Conservation (phyloP, 1,140 invertebrate species). For the Lysiphlebus fabarum region DNA sequence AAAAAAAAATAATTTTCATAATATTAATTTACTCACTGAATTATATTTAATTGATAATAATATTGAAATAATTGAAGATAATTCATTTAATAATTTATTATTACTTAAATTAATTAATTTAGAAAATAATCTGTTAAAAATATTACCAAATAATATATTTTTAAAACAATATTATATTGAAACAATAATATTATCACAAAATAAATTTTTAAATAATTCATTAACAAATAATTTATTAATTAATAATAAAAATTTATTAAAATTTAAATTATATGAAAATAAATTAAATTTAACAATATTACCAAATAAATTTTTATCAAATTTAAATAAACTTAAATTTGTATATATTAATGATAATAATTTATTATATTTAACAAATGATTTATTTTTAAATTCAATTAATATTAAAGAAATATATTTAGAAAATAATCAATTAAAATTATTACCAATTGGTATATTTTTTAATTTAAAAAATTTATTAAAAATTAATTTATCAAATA, state of each 20-base stretch:
- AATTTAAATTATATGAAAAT: conserved; percentile 37
- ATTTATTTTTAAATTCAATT: conserved; percentile 59
- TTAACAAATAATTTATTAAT: conserved; percentile 60
- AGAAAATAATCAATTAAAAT: conserved; percentile 56
- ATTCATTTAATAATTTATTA: conserved; percentile 59
- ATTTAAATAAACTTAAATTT: conserved; percentile 56
- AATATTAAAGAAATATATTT: conserved; percentile 59
- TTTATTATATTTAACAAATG: conserved; percentile 56
- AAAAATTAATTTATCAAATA: conserved; percentile 47
- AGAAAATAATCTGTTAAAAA: conserved; percentile 59
- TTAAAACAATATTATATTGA: conserved; percentile 57
- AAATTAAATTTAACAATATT: conserved; percentile 56
- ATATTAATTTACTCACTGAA: conserved; percentile 57
- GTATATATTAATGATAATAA: conserved; percentile 55
- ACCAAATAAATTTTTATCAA: conserved; percentile 57
- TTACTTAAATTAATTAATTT: conserved; percentile 61
- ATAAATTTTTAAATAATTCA: conserved; percentile 54
- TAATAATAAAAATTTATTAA: conserved; percentile 6
- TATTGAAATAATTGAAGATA: conserved; percentile 58
- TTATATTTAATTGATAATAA: conserved; percentile 65
- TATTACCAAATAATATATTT: conserved; percentile 59
- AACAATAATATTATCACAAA: conserved; percentile 59
- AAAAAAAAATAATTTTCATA: conserved; percentile 60
- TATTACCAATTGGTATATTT: conserved; percentile 59
- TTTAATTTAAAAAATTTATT: conserved; percentile 51